These are phyloP conservation scores for Spongia lamella DNA, from an alignment of 37 sponge, comb jelly and placozoan genomes.

Conservation along the genomic window DNA sequence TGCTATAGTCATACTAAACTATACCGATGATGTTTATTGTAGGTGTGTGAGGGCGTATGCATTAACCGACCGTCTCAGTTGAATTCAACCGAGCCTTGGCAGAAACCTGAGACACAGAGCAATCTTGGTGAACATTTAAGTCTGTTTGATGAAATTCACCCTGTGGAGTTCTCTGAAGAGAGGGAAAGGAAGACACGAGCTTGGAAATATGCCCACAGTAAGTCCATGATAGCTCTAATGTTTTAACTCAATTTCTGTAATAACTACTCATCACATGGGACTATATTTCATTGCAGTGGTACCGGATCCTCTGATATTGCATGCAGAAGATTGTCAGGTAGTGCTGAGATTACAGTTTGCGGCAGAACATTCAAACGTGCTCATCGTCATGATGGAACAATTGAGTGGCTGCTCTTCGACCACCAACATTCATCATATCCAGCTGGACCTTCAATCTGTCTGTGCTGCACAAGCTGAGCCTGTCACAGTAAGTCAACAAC, in stretches of 20 bases:
- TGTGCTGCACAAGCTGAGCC: background rate
- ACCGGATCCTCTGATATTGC: constrained; percentile 51
- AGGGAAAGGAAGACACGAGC: constrained; percentile 16
- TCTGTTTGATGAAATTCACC: constrained; percentile 52
- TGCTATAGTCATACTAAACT: too few relatives aligned
- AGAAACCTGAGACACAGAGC: constrained; percentile 64
- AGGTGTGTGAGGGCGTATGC: constrained; percentile 1
- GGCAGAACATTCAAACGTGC: constrained; percentile 89
- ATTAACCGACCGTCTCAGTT: background rate
- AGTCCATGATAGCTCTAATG: too few relatives aligned
- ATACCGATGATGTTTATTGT: too few relatives aligned
- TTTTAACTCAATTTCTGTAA: too few relatives aligned
- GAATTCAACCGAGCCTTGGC: constrained; percentile 39
- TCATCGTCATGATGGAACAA: constrained; percentile 75
- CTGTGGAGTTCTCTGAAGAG: background rate
- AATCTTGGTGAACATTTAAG: constrained; percentile 68
- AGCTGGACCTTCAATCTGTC: constrained; percentile 26
- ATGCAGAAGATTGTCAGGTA: constrained; percentile 42
- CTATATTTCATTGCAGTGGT: constrained; percentile 31
- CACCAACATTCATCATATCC: constrained; percentile 32
- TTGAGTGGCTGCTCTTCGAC: constrained; percentile 49
- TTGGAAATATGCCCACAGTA: constrained; percentile 73
- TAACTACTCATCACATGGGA: background rate
- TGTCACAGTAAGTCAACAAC: background rate
- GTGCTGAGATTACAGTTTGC: constrained; percentile 77